Evolutionary conservation across 2,113 vertebrate genomes (phyloP).

Genomic region (Notarius quadriscutis): DNA sequence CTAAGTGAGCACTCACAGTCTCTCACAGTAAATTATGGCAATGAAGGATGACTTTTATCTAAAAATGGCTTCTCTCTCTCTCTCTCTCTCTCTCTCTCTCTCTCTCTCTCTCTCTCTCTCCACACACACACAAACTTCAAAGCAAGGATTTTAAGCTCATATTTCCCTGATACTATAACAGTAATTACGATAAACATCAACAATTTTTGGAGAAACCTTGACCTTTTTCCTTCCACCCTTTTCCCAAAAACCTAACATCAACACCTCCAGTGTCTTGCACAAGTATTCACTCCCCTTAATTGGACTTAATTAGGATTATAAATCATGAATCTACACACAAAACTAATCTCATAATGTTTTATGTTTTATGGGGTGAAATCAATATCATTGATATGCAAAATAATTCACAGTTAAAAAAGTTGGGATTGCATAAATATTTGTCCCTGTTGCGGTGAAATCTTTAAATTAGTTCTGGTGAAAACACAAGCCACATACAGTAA

Average conservation of each 20-base stretch:
- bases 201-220: conserved; percentile 4
- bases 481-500: not conserved
- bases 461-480: no score
- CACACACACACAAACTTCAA: not conserved
- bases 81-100: not conserved
- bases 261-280: not conserved
- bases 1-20: conserved; percentile 58
- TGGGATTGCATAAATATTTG: not conserved
- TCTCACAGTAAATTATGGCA: conserved; percentile 61
- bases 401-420: no score
- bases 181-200: conserved; percentile 25
- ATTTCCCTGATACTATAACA: conserved; percentile 24
- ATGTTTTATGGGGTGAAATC: no score
- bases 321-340: not conserved
- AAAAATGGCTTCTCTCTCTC: conserved; percentile 27
- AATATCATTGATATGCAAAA: no score
- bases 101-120: not conserved
- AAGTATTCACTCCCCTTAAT: not conserved
- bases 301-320: not conserved
- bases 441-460: not conserved
- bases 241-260: not conserved
- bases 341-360: not conserved
- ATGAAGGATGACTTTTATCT: conserved; percentile 48
- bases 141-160: conserved; percentile 39
- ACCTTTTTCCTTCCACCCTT: not conserved